These are phyloP conservation scores for Lacerta viridis DNA, from an alignment of 2,797 vertebrate genomes.

Conservation along the genomic window DNA sequence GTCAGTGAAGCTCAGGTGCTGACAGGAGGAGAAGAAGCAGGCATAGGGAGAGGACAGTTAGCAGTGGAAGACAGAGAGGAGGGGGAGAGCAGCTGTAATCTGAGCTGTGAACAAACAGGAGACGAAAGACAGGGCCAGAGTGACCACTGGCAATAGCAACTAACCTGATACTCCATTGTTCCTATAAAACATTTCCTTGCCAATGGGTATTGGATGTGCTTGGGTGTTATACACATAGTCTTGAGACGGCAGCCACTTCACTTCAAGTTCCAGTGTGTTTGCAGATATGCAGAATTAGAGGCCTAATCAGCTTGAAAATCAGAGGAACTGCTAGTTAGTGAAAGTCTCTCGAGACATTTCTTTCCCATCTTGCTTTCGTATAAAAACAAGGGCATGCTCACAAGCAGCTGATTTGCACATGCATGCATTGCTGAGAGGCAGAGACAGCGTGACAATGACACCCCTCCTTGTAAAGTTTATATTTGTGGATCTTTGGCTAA, in stretches of 20 bases:
- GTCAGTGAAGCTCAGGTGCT: no score
- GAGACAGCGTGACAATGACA: no score
- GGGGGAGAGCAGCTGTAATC: no score
- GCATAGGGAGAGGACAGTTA: no score
- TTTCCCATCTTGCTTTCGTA: neutral
- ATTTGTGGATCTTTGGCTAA: neutral
- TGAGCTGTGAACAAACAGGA: no score
- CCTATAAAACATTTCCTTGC: neutral
- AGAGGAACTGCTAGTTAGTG: neutral
- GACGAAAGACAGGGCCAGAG: no score
- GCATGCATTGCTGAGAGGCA: neutral
- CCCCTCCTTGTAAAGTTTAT: neutral
- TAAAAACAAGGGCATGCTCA: neutral
- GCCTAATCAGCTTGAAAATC: neutral
- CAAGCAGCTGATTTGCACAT: neutral
- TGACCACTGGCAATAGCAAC: neutral
- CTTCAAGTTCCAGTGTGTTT: neutral
- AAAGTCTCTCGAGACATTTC: neutral
- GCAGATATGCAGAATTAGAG: constrained; percentile 8
- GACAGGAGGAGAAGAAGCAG: no score
- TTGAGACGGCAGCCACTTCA: neutral
- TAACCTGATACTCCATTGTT: neutral
- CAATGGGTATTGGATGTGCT: neutral
- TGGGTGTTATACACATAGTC: neutral
- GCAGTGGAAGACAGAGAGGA: no score